Evolutionary conservation across 2,888 invertebrate species (phyloP), one percentile per base, ranked within the genome.

Genomic region (Epinotia demarniana): DNA sequence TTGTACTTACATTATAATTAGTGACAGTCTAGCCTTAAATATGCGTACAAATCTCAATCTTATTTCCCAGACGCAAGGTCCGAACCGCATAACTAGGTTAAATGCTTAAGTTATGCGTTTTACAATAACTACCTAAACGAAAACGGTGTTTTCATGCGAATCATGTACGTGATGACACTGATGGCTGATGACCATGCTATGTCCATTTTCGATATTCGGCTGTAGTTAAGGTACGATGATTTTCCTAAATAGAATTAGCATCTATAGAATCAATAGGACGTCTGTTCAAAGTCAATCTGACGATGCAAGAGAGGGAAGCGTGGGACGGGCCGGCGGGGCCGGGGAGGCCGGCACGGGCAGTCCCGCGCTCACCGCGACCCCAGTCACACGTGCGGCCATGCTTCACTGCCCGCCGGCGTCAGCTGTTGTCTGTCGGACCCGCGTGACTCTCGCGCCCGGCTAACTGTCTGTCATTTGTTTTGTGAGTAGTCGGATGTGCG

Each of bases 331-430:
- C 90, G 92, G 83, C 90, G 90, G 68, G 77, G 69, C 43, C 76
- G 77, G 74, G 73, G 75, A 77, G 78, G 73, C 81, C 66, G 66
- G 90, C 92, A 90, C 81, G 63, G 66, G 90, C 92, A 90, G 92
- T 86, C 91, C 90, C 91, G 87, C 95, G 84, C 80, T 58, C 58
- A 58, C 84, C 85, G 87, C 86, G 91, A 84, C 82, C 84, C 78
- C 82, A 83, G 80, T 78, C 77, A 81, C 83, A 90, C 84, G 93
- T 93, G 81, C 90, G 95, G 87, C 94, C 86, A 95, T 96, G 86
- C 91, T 95, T 87, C 94, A 94, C 87, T 95, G 95, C 93, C 94
- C 88, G 94, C 94, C 88, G 95, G 82, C 82, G 80, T 78, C 83
- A 83, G 81, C 84, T 81, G 84, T 81, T 76, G 76, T 84, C 60